These are phyloP conservation scores for Andrena bucephala DNA, from an alignment of 2,888 invertebrate species.

Conservation along the genomic window DNA sequence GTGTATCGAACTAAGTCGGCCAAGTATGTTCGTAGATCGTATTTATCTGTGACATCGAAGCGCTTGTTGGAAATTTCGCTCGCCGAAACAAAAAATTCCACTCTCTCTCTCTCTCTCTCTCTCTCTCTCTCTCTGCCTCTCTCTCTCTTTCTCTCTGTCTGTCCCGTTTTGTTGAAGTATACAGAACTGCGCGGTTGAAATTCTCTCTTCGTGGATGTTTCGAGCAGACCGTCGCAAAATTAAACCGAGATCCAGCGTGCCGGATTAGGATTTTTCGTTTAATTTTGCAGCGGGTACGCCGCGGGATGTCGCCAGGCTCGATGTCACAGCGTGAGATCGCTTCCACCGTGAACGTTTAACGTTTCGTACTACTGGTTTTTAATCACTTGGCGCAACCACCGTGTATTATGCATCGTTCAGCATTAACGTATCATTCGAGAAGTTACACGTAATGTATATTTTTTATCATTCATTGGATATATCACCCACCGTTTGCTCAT, in stretches of 20 bases:
- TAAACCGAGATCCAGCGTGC: constrained; percentile 34
- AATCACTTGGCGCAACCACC: constrained; percentile 62
- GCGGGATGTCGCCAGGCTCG: constrained; percentile 47
- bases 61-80: constrained; percentile 14
- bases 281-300: constrained; percentile 40
- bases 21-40: constrained; percentile 42
- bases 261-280: constrained; percentile 44
- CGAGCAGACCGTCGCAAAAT: constrained; percentile 44
- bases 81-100: constrained; percentile 4
- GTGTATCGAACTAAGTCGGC: constrained; percentile 59
- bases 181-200: background rate
- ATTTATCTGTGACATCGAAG: constrained; percentile 53
- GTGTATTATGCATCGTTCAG: constrained; percentile 70
- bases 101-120: background rate
- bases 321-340: constrained; percentile 67
- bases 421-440: constrained; percentile 58
- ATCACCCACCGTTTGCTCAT: constrained; percentile 21
- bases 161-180: no score
- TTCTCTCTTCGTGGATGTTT: constrained; percentile 1
- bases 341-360: constrained; percentile 53
- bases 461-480: constrained; percentile 24
- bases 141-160: no score
- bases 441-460: constrained; percentile 62
- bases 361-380: constrained; percentile 64
- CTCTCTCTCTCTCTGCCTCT: background rate